Percentiles rank a stretch among this genome's conserved stretches.
phyloP scores from a whole-genome alignment of 2,797 vertebrate species.

The Parauchenoglanis punctatus region DNA sequence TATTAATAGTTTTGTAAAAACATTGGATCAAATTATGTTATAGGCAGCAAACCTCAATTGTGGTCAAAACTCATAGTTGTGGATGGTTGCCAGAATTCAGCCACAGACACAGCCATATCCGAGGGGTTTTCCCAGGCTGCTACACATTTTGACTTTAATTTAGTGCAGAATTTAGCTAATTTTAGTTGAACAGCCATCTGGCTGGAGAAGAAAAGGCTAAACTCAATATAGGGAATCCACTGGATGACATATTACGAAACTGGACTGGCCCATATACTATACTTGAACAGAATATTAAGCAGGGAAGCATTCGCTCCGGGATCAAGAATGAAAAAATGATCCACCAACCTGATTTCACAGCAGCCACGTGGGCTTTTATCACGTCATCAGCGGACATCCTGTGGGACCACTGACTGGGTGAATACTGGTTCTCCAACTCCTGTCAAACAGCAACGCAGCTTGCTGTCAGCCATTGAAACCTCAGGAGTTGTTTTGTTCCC shows the following conservation, averaged over 20 bases:
- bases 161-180: too few species aligned
- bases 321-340: not conserved
- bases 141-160: not conserved
- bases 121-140: not conserved
- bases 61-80: not conserved
- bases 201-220: too few species aligned
- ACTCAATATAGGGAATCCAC: slow-evolving; percentile 53
- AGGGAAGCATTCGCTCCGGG: not conserved
- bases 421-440: slow-evolving; percentile 85
- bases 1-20: not conserved
- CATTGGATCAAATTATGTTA: not conserved
- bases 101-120: not conserved
- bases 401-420: slow-evolving; percentile 85
- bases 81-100: not conserved
- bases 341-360: slow-evolving; percentile 78
- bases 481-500: not conserved
- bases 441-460: slow-evolving; percentile 58
- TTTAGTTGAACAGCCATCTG: not conserved
- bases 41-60: not conserved
- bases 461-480: slow-evolving; percentile 29
- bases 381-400: slow-evolving; percentile 81
- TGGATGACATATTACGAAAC: not conserved
- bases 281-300: not conserved
- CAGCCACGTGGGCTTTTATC: slow-evolving; percentile 75
- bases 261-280: not conserved